Conservation (phyloP, 1,140 invertebrate genomes). For the Brachionus calyciflorus region DNA sequence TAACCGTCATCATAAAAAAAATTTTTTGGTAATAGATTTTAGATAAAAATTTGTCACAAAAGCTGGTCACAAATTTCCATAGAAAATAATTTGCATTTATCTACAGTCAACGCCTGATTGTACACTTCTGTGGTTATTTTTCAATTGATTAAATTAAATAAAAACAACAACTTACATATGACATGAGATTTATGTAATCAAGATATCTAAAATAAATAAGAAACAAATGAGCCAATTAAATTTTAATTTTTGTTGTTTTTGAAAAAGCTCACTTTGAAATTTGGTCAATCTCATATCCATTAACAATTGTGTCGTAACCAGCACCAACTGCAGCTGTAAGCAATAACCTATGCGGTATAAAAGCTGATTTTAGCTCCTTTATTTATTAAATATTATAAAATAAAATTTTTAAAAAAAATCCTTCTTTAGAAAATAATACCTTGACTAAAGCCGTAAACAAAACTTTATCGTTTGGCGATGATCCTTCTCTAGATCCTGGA, state of each 20-base stretch:
- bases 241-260: slow-evolving; percentile 61
- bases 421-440: neutral
- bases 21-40: too few relatives aligned
- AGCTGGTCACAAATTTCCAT: too few relatives aligned
- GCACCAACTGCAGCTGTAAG: slow-evolving; percentile 51
- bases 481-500: slow-evolving; percentile 49
- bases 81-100: too few relatives aligned
- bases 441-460: slow-evolving; percentile 64
- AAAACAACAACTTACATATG: slow-evolving; percentile 67
- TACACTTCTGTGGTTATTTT: too few relatives aligned
- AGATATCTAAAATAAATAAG: slow-evolving; percentile 64
- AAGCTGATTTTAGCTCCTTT: slow-evolving; percentile 49
- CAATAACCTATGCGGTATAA: slow-evolving; percentile 48
- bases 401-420: neutral
- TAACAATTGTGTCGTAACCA: slow-evolving; percentile 48
- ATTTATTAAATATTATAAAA: neutral
- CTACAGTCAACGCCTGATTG: too few relatives aligned
- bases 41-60: too few relatives aligned
- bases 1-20: too few relatives aligned
- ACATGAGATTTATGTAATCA: slow-evolving; percentile 85
- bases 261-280: slow-evolving; percentile 69
- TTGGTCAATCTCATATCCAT: slow-evolving; percentile 72
- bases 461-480: slow-evolving; percentile 57
- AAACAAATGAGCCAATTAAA: neutral
- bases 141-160: too few relatives aligned